phyloP scores from a whole-genome alignment of 2,797 vertebrate species.

The Pempheris klunzingeri region DNA sequence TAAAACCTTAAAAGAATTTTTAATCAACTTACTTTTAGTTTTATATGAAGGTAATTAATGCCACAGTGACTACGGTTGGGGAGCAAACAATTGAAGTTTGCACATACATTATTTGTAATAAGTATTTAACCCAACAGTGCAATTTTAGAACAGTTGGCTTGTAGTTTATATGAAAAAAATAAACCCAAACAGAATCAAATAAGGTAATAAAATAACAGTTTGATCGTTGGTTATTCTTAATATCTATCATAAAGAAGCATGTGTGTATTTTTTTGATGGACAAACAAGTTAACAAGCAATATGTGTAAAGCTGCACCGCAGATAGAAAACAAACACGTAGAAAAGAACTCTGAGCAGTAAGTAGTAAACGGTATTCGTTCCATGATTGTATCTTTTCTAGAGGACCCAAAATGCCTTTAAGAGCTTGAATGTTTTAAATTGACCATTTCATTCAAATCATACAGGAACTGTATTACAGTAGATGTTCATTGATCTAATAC shows the following conservation, averaged over 20 bases:
- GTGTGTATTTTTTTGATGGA: background rate
- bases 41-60: slow-evolving; percentile 9
- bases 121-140: background rate
- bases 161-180: background rate
- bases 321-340: slow-evolving; percentile 22
- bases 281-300: slow-evolving; percentile 30
- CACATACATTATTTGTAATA: background rate
- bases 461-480: slow-evolving; percentile 10
- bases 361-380: background rate
- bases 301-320: slow-evolving; percentile 21
- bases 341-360: background rate
- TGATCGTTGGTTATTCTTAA: background rate
- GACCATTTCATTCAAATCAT: slow-evolving; percentile 3
- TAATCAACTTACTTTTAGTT: too few relatives aligned
- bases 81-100: background rate
- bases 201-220: background rate
- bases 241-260: slow-evolving; percentile 2
- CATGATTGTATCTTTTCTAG: background rate
- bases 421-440: slow-evolving; percentile 13
- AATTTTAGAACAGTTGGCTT: slow-evolving; percentile 1
- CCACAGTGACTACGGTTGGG: background rate
- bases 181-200: background rate
- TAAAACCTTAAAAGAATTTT: too few relatives aligned
- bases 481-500: background rate
- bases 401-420: slow-evolving; percentile 2